These are phyloP conservation scores for Cephus sareptanus DNA, from an alignment of 2,888 invertebrate genomes.

Conservation along the genomic window DNA sequence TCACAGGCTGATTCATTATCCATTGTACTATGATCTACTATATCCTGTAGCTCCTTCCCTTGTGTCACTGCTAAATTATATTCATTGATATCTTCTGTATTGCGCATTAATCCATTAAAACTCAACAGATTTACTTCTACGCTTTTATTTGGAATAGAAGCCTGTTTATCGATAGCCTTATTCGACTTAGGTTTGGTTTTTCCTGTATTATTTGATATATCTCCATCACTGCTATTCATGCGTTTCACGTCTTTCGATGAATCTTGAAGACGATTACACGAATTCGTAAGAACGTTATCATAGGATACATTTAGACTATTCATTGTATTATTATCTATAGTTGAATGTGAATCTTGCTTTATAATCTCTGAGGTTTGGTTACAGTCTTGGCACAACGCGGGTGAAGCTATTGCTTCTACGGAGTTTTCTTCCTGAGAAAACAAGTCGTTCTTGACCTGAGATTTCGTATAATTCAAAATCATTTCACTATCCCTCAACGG, in stretches of 20 bases:
- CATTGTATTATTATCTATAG: conserved; percentile 20
- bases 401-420: conserved; percentile 14
- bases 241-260: neutral
- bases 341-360: conserved; percentile 30
- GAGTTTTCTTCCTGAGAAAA: conserved; percentile 3
- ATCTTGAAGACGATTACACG: neutral
- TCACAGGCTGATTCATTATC: conserved; percentile 28
- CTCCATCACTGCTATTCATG: neutral
- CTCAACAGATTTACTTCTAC: neutral
- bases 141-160: neutral
- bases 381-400: conserved; percentile 31
- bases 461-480: conserved; percentile 14
- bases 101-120: conserved; percentile 11
- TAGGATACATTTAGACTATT: conserved; percentile 8
- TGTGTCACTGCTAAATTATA: conserved; percentile 14
- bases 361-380: conserved; percentile 23
- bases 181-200: neutral
- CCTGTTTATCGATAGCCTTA: neutral
- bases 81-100: conserved; percentile 15
- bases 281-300: neutral
- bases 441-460: conserved; percentile 24
- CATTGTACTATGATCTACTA: conserved; percentile 14
- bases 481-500: conserved; percentile 19
- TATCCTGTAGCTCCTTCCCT: neutral
- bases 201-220: neutral